Evolutionary conservation across 2,888 invertebrate species (phyloP).

Genomic region (Tetropium fuscum): DNA sequence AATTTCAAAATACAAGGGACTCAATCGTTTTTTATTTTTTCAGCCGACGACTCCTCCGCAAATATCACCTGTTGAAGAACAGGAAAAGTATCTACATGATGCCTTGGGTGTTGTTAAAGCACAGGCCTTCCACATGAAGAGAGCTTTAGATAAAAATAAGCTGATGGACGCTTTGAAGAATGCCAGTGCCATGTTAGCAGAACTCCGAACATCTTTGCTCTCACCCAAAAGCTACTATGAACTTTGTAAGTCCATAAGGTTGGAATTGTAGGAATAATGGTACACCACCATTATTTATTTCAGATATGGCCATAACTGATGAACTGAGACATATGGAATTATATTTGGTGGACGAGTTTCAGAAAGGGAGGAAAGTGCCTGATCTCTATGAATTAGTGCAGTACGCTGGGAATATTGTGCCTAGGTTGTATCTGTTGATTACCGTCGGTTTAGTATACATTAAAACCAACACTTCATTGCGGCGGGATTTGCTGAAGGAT

Average conservation of each 20-base stretch:
- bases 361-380: slow-evolving; percentile 93
- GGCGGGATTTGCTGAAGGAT: slow-evolving; percentile 94
- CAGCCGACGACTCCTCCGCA: slow-evolving; percentile 68
- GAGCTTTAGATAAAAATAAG: slow-evolving; percentile 95
- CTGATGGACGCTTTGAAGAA: slow-evolving; percentile 98
- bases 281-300: too few relatives aligned
- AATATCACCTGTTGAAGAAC: slow-evolving; percentile 88
- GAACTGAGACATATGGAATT: slow-evolving; percentile 96
- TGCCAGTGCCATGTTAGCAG: slow-evolving; percentile 97
- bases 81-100: slow-evolving; percentile 97
- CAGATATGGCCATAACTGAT: slow-evolving; percentile 99
- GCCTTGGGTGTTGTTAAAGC: slow-evolving; percentile 93
- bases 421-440: slow-evolving; percentile 94
- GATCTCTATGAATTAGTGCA: slow-evolving; percentile 99
- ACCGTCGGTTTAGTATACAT: slow-evolving; percentile 99
- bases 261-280: too few relatives aligned
- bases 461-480: slow-evolving; percentile 90
- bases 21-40: slow-evolving; percentile 56
- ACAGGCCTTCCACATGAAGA: slow-evolving; percentile 98
- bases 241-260: slow-evolving; percentile 96
- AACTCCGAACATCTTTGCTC: slow-evolving; percentile 92
- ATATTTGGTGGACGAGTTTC: slow-evolving; percentile 95
- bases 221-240: slow-evolving; percentile 99
- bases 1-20: too few relatives aligned
- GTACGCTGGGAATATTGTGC: slow-evolving; percentile 99